A percentile compares a stretch with the other conserved stretches of the same genome.
These are phyloP conservation scores for Brachylomia viminalis DNA, from an alignment of 2,888 invertebrate species.

Conservation along the genomic window DNA sequence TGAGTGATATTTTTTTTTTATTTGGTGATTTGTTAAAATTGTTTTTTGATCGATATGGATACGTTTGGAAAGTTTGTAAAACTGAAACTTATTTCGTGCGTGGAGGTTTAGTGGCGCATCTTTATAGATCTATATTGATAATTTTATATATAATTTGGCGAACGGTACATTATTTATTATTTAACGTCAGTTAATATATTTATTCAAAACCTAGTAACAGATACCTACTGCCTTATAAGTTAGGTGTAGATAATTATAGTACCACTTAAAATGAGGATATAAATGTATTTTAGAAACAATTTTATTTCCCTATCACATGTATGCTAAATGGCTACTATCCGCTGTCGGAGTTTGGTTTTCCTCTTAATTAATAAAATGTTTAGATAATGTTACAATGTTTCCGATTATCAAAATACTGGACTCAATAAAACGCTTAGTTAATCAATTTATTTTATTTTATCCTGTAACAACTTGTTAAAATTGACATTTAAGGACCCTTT, in stretches of 20 bases:
- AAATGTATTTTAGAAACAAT: background rate
- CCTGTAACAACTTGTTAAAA: background rate
- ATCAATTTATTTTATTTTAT: background rate
- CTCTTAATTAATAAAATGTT: conserved; percentile 1
- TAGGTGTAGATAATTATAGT: background rate
- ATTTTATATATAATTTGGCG: conserved; percentile 2
- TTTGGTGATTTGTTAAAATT: background rate
- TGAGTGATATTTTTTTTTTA: background rate
- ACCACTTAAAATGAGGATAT: background rate
- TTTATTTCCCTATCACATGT: background rate
- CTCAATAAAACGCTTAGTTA: background rate
- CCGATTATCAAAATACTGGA: conserved; percentile 1
- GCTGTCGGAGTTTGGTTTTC: conserved; percentile 9
- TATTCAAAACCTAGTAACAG: background rate
- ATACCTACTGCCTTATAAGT: background rate
- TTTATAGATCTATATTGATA: background rate
- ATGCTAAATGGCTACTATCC: background rate
- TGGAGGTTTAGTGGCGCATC: background rate
- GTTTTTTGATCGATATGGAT: background rate
- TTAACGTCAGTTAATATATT: background rate
- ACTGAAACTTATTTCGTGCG: conserved; percentile 9
- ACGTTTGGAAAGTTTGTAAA: background rate
- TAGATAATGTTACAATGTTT: background rate
- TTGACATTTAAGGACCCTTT: background rate
- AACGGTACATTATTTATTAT: background rate